These are phyloP conservation scores for Hirtodrosophila confusa DNA, from an alignment of 2,888 invertebrate species.

Conservation along the genomic window DNA sequence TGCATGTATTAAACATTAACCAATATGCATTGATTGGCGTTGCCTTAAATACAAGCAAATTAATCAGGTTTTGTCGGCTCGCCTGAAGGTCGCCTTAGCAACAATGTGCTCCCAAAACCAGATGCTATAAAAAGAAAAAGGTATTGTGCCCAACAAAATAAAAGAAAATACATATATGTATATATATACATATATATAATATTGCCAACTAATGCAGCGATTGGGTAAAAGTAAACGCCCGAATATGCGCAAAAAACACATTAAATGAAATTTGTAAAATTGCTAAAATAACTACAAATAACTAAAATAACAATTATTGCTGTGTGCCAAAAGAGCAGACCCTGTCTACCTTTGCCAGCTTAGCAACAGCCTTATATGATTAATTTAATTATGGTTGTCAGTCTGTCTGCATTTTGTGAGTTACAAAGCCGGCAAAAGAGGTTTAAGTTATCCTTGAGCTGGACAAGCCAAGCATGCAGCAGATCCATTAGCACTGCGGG, in stretches of 20 bases:
- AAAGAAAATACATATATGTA: conserved; percentile 1
- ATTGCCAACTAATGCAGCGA: conserved; percentile 57
- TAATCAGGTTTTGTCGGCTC: conserved; percentile 60
- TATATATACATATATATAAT: conserved; percentile 6
- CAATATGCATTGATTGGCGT: conserved; percentile 62
- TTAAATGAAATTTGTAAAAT: conserved; percentile 17
- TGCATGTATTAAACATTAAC: conserved; percentile 66
- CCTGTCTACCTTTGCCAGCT: conserved; percentile 22
- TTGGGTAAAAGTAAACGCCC: conserved; percentile 44
- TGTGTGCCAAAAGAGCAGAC: conserved; percentile 8
- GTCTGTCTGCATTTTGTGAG: conserved; percentile 11
- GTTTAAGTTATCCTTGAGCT: conserved; percentile 56
- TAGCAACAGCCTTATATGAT: conserved; percentile 18
- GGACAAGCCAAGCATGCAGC: conserved; percentile 52
- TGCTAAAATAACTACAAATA: conserved; percentile 21
- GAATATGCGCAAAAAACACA: conserved; percentile 27
- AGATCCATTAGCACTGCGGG: conserved; percentile 57
- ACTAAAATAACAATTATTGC: conserved; percentile 22
- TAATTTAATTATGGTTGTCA: conserved; percentile 36
- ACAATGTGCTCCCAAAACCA: conserved; percentile 38
- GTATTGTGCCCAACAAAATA: conserved; percentile 11
- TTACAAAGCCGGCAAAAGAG: not conserved
- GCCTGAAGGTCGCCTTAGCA: conserved; percentile 43
- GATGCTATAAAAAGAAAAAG: conserved; percentile 39
- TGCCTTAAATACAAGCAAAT: conserved; percentile 57